A percentile compares a stretch with the other conserved stretches of the same genome.
phyloP scores from a whole-genome alignment of 2,113 vertebrate genomes.

The Tachycineta bicolor region DNA sequence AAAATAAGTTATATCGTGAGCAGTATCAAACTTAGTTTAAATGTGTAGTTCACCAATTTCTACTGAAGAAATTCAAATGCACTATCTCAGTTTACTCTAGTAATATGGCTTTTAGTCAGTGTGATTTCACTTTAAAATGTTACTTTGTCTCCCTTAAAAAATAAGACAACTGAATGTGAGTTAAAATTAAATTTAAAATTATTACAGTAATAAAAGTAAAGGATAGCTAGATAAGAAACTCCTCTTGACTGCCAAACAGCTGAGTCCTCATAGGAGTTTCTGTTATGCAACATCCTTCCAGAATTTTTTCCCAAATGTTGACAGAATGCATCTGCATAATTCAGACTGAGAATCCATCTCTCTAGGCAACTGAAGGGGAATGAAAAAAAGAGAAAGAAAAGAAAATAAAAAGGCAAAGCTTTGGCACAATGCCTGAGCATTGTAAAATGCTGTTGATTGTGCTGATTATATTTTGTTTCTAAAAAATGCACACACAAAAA shows the following conservation, averaged over 20 bases:
- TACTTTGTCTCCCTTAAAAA: not conserved
- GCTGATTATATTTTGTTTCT: not conserved
- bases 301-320: not conserved
- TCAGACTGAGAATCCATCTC: not conserved
- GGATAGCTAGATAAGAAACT: not conserved
- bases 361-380: not conserved
- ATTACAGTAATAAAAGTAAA: not conserved
- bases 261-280: not conserved
- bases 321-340: not conserved
- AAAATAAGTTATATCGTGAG: not conserved
- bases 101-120: not conserved
- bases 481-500: not conserved
- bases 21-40: not conserved
- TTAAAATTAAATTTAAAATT: not conserved
- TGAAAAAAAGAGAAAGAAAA: rapidly evolving
- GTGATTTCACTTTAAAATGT: not conserved
- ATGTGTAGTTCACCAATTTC: not conserved
- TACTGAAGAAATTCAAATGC: not conserved
- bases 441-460: not conserved
- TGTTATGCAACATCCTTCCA: rapidly evolving
- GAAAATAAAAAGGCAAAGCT: not conserved
- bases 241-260: not conserved
- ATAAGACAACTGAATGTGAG: not conserved
- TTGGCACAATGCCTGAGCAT: not conserved
- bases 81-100: not conserved